Evolutionary conservation across 2,797 vertebrate species (phyloP), one percentile per base, ranked within the genome.

Genomic region (Acomys russatus): DNA sequence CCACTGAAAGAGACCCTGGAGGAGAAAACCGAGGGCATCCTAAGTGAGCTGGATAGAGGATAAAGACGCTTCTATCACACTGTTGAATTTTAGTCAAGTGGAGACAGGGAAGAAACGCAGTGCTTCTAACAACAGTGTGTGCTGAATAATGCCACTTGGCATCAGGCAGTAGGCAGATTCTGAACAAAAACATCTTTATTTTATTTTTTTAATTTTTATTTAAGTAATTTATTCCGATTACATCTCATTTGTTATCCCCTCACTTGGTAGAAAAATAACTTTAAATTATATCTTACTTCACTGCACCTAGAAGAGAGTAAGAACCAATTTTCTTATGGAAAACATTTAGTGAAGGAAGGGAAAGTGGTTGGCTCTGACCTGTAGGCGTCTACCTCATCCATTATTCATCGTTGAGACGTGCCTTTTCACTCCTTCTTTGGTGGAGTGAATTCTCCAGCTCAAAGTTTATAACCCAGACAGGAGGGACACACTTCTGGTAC

Each of bases 211-310:
- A 44, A 44, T 44, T 44, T 44, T 4, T 44, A 44, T 44, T 44
- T 44, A 44, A 44, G 44, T 44, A 44, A 44, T 44, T 44, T 44
- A 44, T 44, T 44, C 44, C 44, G 44, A 44, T 44, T 44, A 44
- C 44, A 44, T 44, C 44, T 44, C 3, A 44, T 44, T 44, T 44
- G 44, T 44, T 44, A 44, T 44, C 44, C 44, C 44, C 44, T 44
- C 44, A 44, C 44, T 3, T 44, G 44, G 44, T 44, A 44, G 3
- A 44, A 44, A 59, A 94, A 78, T 35, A 71, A 33, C 35, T 86
- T 96, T 49, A 90, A 87, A 56, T 90, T 90, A 28, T n/a, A 89
- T 88, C 76, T 20, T 18, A 82, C 92, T 94, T 95, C 83, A 73
- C 8, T 80, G 88, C 17, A 64, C 17, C 76, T 49, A 10, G 28